Evolutionary conservation across 2,888 invertebrate genomes (phyloP).

Genomic region (Thecophora atra): DNA sequence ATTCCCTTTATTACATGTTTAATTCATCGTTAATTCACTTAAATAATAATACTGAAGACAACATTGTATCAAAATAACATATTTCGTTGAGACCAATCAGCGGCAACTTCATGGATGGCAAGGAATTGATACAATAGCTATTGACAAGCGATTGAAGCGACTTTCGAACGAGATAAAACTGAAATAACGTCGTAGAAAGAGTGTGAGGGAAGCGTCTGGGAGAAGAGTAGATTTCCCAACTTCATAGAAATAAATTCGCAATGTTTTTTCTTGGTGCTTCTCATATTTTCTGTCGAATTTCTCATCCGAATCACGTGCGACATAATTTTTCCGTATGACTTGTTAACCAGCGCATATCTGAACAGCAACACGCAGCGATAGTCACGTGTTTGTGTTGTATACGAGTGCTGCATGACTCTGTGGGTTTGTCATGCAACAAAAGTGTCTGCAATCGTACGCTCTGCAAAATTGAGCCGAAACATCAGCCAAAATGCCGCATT

Average conservation of each 20-base stretch:
- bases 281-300: conserved; percentile 14
- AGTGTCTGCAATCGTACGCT: not conserved
- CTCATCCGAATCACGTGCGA: conserved; percentile 57
- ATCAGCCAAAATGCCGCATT: not conserved
- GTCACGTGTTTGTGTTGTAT: not conserved
- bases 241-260: conserved; percentile 29
- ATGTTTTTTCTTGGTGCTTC: not conserved
- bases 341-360: conserved; percentile 41
- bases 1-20: too few relatives aligned
- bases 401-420: not conserved
- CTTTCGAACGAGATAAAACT: not conserved
- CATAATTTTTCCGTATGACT: conserved; percentile 63
- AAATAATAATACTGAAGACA: too few relatives aligned
- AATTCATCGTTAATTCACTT: too few relatives aligned
- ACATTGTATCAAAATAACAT: too few relatives aligned
- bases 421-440: not conserved
- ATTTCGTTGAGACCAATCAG: not conserved
- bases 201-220: not conserved
- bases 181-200: not conserved
- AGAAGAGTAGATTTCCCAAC: conserved; percentile 9
- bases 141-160: conserved; percentile 29
- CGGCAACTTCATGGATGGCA: conserved; percentile 17
- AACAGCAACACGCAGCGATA: not conserved
- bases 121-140: not conserved
- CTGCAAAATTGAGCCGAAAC: not conserved